Evolutionary conservation across 2,888 invertebrate genomes (phyloP).

Genomic region (Bellardia pandia): DNA sequence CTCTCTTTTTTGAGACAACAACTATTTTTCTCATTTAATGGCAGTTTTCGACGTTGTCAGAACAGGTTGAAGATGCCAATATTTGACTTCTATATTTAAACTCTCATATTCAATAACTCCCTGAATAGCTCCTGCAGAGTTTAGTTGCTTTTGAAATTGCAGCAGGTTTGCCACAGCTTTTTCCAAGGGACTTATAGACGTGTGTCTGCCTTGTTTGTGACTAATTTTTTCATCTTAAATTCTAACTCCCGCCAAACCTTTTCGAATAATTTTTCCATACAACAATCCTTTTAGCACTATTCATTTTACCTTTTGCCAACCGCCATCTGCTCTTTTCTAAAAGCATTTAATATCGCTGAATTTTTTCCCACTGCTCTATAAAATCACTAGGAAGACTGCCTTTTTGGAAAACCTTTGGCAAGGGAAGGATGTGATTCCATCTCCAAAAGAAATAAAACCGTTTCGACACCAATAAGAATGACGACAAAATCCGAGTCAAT

Average conservation of each 20-base stretch:
- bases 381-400: constrained; percentile 11
- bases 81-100: too few species aligned
- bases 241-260: constrained; percentile 28
- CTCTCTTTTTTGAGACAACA: too few species aligned
- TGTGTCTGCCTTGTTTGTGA: constrained; percentile 24
- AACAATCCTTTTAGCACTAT: constrained; percentile 2
- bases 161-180: constrained; percentile 44
- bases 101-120: not conserved
- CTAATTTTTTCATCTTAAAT: constrained; percentile 36
- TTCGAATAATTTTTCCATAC: not conserved
- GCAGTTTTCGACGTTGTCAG: too few species aligned
- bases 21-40: too few species aligned
- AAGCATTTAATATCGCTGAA: not conserved
- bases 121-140: constrained; percentile 28
- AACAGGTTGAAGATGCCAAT: too few species aligned
- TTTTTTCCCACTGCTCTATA: constrained; percentile 29
- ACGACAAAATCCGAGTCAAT: too few species aligned
- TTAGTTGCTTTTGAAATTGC: constrained; percentile 34
- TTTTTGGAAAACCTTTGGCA: constrained; percentile 15
- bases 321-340: constrained; percentile 2
- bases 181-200: constrained; percentile 21
- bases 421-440: not conserved
- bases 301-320: constrained; percentile 12
- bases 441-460: too few species aligned
- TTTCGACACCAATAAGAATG: too few species aligned